Conservation (phyloP, 2,113 vertebrate species). For the Litocranius walleri region DNA sequence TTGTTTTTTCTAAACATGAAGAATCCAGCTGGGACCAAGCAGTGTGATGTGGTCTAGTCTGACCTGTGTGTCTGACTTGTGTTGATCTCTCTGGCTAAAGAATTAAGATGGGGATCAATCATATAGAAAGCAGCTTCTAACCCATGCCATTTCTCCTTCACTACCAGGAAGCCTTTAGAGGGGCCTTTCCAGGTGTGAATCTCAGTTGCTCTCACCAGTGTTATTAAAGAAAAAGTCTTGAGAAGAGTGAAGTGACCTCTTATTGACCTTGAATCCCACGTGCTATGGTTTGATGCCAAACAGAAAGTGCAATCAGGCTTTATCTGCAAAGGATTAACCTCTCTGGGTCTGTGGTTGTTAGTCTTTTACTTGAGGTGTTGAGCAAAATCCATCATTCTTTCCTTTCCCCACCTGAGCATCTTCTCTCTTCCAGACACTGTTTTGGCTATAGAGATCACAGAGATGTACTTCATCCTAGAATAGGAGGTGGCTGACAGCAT, state of each 20-base stretch:
- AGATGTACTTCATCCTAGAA: neutral
- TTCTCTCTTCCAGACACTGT: neutral
- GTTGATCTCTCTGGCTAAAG: neutral
- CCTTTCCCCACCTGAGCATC: neutral
- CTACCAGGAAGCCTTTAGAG: neutral
- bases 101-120: neutral
- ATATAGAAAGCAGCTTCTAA: neutral
- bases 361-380: neutral
- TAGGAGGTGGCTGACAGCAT: neutral
- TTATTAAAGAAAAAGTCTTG: neutral
- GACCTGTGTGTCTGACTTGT: neutral
- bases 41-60: neutral
- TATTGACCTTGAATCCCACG: neutral
- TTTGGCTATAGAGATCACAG: neutral
- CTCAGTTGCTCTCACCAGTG: neutral
- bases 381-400: neutral
- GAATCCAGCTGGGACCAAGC: neutral
- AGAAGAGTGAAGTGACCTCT: neutral
- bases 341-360: neutral
- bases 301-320: neutral
- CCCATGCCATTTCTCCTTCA: neutral
- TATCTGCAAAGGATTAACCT: neutral
- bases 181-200: neutral
- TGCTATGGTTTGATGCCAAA: neutral
- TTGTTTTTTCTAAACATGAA: neutral